Percentiles rank a stretch among this genome's conserved stretches.
phyloP scores from a whole-genome alignment of 1,140 invertebrate species.

The Lamellibrachia luymesi region DNA sequence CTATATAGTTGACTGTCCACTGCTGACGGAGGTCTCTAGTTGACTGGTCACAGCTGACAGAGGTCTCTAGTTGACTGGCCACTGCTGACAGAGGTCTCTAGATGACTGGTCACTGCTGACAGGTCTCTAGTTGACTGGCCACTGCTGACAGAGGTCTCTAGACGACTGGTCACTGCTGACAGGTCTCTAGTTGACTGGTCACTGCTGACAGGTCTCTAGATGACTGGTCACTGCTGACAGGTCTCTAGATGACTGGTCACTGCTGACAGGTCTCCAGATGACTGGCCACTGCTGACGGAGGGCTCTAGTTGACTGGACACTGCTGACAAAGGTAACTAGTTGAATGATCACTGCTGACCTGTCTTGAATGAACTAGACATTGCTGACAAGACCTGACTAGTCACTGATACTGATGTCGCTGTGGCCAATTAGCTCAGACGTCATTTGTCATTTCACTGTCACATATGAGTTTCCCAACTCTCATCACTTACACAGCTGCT shows the following conservation, averaged over 20 bases:
- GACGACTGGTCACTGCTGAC: not conserved
- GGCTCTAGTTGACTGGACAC: too few relatives aligned
- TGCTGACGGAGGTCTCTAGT: not conserved
- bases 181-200: not conserved
- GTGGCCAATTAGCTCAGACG: not conserved
- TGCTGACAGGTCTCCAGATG: too few relatives aligned
- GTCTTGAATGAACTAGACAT: not conserved
- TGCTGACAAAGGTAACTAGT: too few relatives aligned
- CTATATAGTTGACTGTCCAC: not conserved
- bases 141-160: too few relatives aligned
- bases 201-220: not conserved
- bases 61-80: not conserved
- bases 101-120: too few relatives aligned
- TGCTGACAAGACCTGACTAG: not conserved
- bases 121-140: too few relatives aligned
- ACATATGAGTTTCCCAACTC: not conserved
- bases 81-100: too few relatives aligned
- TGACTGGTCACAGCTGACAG: not conserved
- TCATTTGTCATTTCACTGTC: not conserved
- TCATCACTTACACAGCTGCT: not conserved
- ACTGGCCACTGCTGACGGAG: too few relatives aligned
- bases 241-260: too few relatives aligned
- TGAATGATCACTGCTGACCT: not conserved
- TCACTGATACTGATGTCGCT: not conserved
- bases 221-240: not conserved